A percentile compares a stretch with the other conserved stretches of the same genome.
These are phyloP conservation scores for Germaria angustata DNA, from an alignment of 2,888 invertebrate genomes.

Conservation along the genomic window DNA sequence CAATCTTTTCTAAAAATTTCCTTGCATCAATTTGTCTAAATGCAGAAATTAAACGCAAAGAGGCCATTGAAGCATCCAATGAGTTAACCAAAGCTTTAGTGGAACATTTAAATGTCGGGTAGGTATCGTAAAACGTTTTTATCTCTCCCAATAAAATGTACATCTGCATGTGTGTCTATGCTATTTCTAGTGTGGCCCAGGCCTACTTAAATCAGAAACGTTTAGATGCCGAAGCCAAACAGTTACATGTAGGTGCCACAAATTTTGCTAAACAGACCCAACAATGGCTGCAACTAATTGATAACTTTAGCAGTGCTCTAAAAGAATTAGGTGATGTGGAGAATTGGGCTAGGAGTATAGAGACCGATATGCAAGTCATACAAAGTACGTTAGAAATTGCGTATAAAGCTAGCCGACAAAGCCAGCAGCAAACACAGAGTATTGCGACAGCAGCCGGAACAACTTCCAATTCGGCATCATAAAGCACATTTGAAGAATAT, in stretches of 20 bases:
- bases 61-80: constrained; percentile 95
- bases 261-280: constrained; percentile 98
- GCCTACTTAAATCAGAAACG: constrained; percentile 99
- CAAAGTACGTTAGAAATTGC: constrained; percentile 95
- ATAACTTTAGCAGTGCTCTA: constrained; percentile 91
- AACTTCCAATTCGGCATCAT: not conserved
- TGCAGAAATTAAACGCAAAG: constrained; percentile 93
- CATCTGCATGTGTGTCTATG: too few relatives aligned
- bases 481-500: not conserved
- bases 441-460: not conserved
- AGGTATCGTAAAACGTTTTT: constrained; percentile 70
- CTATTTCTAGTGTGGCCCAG: constrained; percentile 91
- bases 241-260: constrained; percentile 94
- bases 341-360: constrained; percentile 98
- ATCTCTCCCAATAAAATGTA: not conserved
- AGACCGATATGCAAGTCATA: constrained; percentile 96
- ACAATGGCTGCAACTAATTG: constrained; percentile 96
- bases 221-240: constrained; percentile 97
- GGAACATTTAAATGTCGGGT: constrained; percentile 99
- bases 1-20: not conserved
- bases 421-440: constrained; percentile 55
- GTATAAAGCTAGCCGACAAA: constrained; percentile 87
- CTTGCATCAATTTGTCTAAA: constrained; percentile 52
- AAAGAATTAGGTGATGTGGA: constrained; percentile 98
- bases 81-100: constrained; percentile 96